Evolutionary conservation across 2,113 vertebrate species (phyloP), one percentile per base, ranked within the genome.

Genomic region (Callipepla californica): DNA sequence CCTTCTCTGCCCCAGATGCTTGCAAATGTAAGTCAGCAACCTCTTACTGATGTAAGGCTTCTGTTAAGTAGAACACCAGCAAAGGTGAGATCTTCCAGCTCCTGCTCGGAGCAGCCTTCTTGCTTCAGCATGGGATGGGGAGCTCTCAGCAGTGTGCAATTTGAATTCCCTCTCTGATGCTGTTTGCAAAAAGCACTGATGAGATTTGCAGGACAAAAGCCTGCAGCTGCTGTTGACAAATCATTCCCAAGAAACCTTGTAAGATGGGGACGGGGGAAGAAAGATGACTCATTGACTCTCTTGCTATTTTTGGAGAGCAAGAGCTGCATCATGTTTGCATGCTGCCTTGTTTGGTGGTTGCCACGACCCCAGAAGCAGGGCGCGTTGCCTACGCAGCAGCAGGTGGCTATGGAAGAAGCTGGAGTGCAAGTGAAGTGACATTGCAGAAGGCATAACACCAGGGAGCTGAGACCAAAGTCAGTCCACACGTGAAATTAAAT

Each of bases 21-120:
- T 99, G 99, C 98, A 99, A 97, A 97, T 76, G 99, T 99, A 97
- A 98, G 98, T 93, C 59, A 68, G n/a, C 3, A 1, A 18, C 11
- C 30, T 34, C 10, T n/a, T 40, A 11, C 62, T 25, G 14, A 7
- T 22, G 28, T 69, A 59, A 66, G 42, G 25, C 62, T 86, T 51
- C 38, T 65, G 21, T 16, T 23, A 15, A 40, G 40, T 26, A 17
- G 17, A 7, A 74, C 45, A 4, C 26, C 20, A 18, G 45, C 40
- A 30, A 69, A 72, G 26, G 48, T 67, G 45, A 74, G 21, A 57
- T n/a, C 69, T 73, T 67, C 42, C 48, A 74, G 57, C 13, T 34
- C 28, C 57, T 90, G 13, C 58, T 69, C 47, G n/a, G 21, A 82
- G 36, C 16, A 74, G 20, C 36, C 61, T 63, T 78, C 28, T 59